phyloP scores from a whole-genome alignment of 2,113 vertebrate species.

The Microcebus lehilahytsara region DNA sequence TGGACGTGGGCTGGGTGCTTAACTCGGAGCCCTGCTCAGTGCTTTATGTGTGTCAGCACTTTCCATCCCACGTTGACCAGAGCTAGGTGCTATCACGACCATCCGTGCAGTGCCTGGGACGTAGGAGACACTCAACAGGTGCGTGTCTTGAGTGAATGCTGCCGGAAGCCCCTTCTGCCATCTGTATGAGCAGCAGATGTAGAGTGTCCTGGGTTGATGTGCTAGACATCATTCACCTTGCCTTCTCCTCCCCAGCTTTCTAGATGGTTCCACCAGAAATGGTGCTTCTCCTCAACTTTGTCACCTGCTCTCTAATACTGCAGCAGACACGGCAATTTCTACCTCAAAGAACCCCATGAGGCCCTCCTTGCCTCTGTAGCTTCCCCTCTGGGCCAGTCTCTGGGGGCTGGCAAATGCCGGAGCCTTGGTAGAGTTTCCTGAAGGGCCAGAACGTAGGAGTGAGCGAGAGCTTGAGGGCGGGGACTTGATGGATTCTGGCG shows the following conservation, averaged over 20 bases:
- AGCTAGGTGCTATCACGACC: background rate
- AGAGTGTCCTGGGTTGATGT: background rate
- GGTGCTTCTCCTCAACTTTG: background rate
- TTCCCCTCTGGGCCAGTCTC: background rate
- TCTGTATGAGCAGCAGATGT: background rate
- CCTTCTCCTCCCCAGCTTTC: background rate
- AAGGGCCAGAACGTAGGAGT: too few relatives aligned
- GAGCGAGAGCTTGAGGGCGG: background rate
- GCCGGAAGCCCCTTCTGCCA: background rate
- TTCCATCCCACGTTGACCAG: background rate
- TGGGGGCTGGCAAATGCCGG: background rate
- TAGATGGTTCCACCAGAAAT: background rate
- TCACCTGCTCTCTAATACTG: background rate
- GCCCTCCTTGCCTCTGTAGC: too few relatives aligned
- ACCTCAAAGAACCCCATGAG: background rate
- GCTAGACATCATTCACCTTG: background rate
- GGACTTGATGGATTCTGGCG: background rate
- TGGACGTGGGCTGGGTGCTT: background rate
- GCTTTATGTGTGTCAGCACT: background rate
- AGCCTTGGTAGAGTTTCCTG: background rate
- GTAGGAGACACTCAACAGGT: background rate
- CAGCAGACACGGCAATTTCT: background rate
- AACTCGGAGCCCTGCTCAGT: background rate
- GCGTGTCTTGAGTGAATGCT: background rate
- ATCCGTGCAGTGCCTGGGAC: fast-evolving